Evolutionary conservation across 1,140 invertebrate genomes (phyloP).

Genomic region (Triops cancriformis): DNA sequence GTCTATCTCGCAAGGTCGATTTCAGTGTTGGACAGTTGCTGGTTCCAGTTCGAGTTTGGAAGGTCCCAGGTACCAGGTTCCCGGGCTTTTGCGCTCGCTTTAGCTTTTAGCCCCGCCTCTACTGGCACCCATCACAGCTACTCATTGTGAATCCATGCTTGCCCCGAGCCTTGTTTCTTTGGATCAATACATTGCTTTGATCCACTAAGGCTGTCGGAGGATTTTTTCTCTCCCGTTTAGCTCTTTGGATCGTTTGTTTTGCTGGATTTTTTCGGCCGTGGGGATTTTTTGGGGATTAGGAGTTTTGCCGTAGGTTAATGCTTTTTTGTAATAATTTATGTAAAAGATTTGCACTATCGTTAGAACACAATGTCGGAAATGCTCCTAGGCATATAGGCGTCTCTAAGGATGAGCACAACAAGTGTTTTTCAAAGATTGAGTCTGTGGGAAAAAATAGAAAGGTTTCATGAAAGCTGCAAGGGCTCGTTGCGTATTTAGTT

Average conservation of each 20-base stretch:
- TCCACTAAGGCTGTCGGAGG: not conserved
- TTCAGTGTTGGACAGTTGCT: not conserved
- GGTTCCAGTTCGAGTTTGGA: not conserved
- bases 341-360: too few species aligned
- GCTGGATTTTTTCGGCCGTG: not conserved
- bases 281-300: too few species aligned
- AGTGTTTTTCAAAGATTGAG: too few species aligned
- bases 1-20: too few species aligned
- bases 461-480: too few species aligned
- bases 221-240: not conserved
- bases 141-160: constrained; percentile 13
- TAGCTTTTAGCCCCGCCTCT: not conserved
- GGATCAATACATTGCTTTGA: not conserved
- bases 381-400: too few species aligned
- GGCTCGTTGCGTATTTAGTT: too few species aligned
- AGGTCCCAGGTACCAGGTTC: not conserved
- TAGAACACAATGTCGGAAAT: too few species aligned
- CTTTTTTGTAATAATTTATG: too few species aligned
- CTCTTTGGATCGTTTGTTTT: not conserved
- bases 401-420: too few species aligned
- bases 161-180: not conserved
- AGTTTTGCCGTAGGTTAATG: too few species aligned
- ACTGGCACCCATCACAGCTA: not conserved
- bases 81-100: not conserved
- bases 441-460: too few species aligned